Evolutionary conservation across 2,888 invertebrate genomes (phyloP), one percentile per base, ranked within the genome.

Genomic region (Lissocephala sabroskyi): DNA sequence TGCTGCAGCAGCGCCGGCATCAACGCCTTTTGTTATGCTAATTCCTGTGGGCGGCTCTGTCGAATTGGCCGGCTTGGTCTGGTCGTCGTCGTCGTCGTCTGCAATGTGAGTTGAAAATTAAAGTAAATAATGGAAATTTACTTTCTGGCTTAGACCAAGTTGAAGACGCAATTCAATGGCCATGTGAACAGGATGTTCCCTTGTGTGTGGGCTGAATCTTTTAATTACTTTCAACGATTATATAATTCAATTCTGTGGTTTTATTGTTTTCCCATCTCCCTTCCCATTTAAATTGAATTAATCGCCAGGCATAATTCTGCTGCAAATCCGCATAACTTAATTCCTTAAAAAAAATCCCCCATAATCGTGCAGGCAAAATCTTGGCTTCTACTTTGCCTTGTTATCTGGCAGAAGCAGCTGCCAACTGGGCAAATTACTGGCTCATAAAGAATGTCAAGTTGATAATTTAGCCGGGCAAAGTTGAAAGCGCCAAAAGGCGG

Each of bases 81-180:
- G 3, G 10, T 30, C n/a, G n/a, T 30, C 30, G 10, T 30, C 7
- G 3, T 7, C 7, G 7, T 23, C 7, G 23, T 3, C 23, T 23
- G 3, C 23, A 5, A 3, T 23, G 23, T 23, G 23, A 5, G 7
- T 23, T 30, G 44, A 48, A 55, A 76, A 73, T 73, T 61, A 76
- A 71, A 76, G 61, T 65, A 74, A 71, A 71, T 71, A 71, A 74
- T 68, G 73, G 54, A 73, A 61, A 75, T 71, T 71, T 75, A 71
- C 76, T 75, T 75, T 68, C 67, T 62, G 64, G 73, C 76, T 75
- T 75, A 71, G 44, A 35, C n/a, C n/a, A n/a, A n/a, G n/a, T n/a
- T n/a, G n/a, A n/a, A n/a, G n/a, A n/a, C n/a, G n/a, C n/a, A n/a
- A n/a, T n/a, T n/a, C n/a, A n/a, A n/a, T n/a, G n/a, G n/a, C n/a